Base-by-base conservation (phyloP, 2,113 vertebrate genomes). In the Aspidoscelis tigris region DNA sequence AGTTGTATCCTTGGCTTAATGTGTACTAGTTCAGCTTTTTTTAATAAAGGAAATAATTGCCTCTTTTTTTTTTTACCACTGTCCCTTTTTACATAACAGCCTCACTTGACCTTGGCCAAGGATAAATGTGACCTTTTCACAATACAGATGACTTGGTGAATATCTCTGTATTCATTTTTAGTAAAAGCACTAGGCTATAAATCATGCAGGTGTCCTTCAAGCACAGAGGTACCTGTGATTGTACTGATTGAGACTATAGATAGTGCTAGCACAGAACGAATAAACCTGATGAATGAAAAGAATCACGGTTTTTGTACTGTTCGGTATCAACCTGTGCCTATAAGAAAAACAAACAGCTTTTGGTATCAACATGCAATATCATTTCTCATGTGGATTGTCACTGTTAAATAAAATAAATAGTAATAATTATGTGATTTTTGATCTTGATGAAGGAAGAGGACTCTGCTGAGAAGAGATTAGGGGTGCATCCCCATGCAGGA, bases 51-150 rank as follows among this genome's bases (percentile, higher is more conserved):
- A 2, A 7, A 1, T 69, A 88, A 88, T 83, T 82, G 41, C 41
- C 64, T 84, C n/a, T 78, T 89, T 61, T 90, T 78, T 78, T 89
- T 61, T 90, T 79, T 50, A 78, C 90, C 66, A 71, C 80, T 0
- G 18, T 82, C 89, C 69, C 88, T 89, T 89, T 78, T 9, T 39
- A 80, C 76, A 76, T 76, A 86, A 80, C 88, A 5, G 20, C 14
- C 26, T 21, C 1, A 8, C 21, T 88, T 85, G 55, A 66, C 87
- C 79, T 89, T 88, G 81, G 64, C n/a, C 73, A 76, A 80, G 70
- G 70, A 83, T 90, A 87, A 89, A 88, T 88, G 7, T 47, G 72
- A 64, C 76, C 91, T 85, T 91, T 87, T 11, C 10, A 81, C 83
- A 66, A 74, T 26, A 77, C 39, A 55, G n/a, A 18, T 72, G 53